phyloP scores from a whole-genome alignment of 2,888 invertebrate genomes.

The Spodoptera picta region DNA sequence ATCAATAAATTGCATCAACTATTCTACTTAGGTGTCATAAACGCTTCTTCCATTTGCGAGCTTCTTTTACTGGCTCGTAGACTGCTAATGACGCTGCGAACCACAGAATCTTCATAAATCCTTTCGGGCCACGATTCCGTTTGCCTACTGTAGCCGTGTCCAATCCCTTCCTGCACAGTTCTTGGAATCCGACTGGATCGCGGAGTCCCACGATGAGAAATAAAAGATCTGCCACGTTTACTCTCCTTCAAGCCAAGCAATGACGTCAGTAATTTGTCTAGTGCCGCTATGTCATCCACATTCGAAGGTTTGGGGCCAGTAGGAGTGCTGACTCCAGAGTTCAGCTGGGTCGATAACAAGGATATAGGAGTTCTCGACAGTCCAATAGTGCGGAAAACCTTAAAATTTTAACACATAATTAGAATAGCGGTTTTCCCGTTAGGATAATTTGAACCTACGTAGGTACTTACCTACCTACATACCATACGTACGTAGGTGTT shows the following conservation, averaged over 20 bases:
- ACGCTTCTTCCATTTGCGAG: slow-evolving; percentile 78
- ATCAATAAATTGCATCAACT: slow-evolving; percentile 3
- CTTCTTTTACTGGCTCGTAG: slow-evolving; percentile 73
- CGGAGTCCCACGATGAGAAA: slow-evolving; percentile 78
- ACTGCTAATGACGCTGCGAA: slow-evolving; percentile 78
- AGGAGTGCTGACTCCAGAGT: slow-evolving; percentile 74
- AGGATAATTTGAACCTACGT: not conserved
- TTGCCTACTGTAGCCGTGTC: slow-evolving; percentile 64
- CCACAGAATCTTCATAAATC: slow-evolving; percentile 80
- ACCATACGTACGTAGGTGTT: not conserved
- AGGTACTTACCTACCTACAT: too few species aligned
- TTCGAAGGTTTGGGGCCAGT: slow-evolving; percentile 70
- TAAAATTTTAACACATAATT: slow-evolving; percentile 52
- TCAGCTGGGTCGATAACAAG: slow-evolving; percentile 70
- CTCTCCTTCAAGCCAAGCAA: slow-evolving; percentile 86
- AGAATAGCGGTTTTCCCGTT: slow-evolving; percentile 21
- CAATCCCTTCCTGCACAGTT: slow-evolving; percentile 56
- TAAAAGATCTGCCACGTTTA: slow-evolving; percentile 69
- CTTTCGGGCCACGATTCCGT: slow-evolving; percentile 83
- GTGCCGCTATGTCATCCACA: slow-evolving; percentile 89
- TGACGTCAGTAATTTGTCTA: slow-evolving; percentile 90
- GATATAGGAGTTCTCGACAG: slow-evolving; percentile 73
- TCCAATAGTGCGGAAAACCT: slow-evolving; percentile 79
- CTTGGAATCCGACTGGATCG: slow-evolving; percentile 74
- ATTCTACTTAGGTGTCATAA: slow-evolving; percentile 77